Conservation (phyloP, 2,113 vertebrate genomes). For the Sebastes schlegelii region DNA sequence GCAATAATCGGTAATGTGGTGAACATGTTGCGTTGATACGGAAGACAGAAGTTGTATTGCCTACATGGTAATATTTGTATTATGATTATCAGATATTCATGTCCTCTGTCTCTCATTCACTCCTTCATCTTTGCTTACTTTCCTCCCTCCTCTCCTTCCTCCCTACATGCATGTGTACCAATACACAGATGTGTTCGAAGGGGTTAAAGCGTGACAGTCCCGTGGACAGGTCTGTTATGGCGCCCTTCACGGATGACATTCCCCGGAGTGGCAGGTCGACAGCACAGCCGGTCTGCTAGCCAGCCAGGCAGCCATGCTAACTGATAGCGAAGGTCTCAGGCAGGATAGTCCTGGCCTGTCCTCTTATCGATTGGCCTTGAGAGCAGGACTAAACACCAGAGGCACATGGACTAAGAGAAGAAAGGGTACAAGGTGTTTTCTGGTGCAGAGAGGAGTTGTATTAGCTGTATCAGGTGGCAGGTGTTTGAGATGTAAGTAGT, state of each 20-base stretch:
- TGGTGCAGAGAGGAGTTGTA: neutral
- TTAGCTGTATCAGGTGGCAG: neutral
- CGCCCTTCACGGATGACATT: constrained; percentile 68
- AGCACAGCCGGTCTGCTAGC: constrained; percentile 12
- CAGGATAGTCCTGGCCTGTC: constrained; percentile 18
- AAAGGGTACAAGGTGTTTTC: constrained; percentile 17
- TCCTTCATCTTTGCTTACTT: neutral
- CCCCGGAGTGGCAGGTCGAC: constrained; percentile 37
- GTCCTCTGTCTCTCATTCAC: neutral
- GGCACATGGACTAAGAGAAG: neutral
- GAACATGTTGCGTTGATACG: neutral
- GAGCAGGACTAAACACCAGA: constrained; percentile 32
- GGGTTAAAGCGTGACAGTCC: constrained; percentile 50
- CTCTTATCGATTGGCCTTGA: constrained; percentile 57
- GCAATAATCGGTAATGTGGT: neutral
- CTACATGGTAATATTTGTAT: neutral
- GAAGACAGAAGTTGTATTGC: neutral
- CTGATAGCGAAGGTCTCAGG: constrained; percentile 53
- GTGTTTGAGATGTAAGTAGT: neutral
- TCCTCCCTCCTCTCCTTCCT: too few relatives aligned
- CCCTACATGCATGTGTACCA: neutral
- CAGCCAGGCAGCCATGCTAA: constrained; percentile 30
- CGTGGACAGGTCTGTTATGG: constrained; percentile 40
- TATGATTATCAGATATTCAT: neutral
- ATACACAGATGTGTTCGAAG: constrained; percentile 5